Percentiles rank a stretch among this genome's conserved stretches.
phyloP scores from a whole-genome alignment of 2,113 vertebrate genomes.

The Clarias batrachus region DNA sequence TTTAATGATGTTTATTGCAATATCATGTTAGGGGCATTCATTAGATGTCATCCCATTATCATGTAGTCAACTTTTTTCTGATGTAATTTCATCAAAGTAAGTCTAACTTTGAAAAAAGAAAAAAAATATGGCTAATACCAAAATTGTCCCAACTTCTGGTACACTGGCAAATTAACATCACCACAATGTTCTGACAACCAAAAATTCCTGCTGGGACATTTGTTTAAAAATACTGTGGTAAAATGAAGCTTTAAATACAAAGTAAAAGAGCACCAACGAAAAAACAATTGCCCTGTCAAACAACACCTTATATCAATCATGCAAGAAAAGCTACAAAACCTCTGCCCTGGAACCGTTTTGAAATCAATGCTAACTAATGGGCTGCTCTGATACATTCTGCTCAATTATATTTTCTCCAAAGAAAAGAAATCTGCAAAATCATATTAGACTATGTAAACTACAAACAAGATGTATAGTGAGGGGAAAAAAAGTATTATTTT shows the following conservation, averaged over 20 bases:
- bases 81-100: too few species aligned
- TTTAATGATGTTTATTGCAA: too few species aligned
- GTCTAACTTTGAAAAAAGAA: background rate
- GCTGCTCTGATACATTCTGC: background rate
- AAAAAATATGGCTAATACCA: background rate
- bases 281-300: background rate
- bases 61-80: too few species aligned
- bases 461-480: background rate
- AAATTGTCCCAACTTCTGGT: too few species aligned
- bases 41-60: too few species aligned
- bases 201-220: background rate
- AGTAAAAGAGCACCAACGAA: background rate
- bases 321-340: background rate
- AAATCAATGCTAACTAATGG: background rate
- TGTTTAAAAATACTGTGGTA: background rate
- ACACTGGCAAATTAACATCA: too few species aligned
- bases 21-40: too few species aligned
- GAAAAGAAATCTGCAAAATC: background rate
- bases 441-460: background rate
- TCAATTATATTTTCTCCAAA: background rate
- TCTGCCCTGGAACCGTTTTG: background rate
- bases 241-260: background rate
- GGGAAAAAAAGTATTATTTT: background rate
- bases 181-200: too few species aligned
- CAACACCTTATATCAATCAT: background rate